Evolutionary conservation across 1,140 invertebrate genomes (phyloP).

Genomic region (Harlomillsia oculata): DNA sequence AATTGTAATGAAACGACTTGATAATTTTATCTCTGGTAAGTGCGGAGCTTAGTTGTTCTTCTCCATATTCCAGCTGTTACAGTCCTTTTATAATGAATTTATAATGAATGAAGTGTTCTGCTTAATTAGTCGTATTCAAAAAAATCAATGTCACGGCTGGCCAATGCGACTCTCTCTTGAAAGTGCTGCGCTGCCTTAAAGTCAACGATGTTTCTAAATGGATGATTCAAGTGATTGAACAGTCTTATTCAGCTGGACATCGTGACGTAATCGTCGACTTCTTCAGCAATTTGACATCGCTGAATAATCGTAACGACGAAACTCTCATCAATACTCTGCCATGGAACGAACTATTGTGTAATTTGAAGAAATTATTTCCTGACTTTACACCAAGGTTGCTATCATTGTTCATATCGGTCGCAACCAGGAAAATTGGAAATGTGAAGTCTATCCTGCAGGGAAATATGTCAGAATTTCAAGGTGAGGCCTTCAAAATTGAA

Average conservation of each 20-base stretch:
- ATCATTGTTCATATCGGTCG: conserved; percentile 4
- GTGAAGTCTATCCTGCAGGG: conserved; percentile 1
- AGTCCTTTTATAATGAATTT: neutral
- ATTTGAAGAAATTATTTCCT: neutral
- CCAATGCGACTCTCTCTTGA: neutral
- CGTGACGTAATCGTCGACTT: neutral
- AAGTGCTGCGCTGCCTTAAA: neutral
- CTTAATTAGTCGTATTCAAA: neutral
- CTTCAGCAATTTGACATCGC: neutral
- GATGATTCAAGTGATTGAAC: neutral
- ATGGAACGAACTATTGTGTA: neutral
- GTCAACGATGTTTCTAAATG: neutral
- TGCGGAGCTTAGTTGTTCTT: neutral
- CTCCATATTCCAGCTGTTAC: neutral
- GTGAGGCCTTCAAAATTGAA: neutral
- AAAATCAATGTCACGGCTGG: neutral
- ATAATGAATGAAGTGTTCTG: neutral
- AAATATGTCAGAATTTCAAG: neutral
- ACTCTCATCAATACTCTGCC: neutral
- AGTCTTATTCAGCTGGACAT: neutral
- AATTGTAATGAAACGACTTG: conserved; percentile 7
- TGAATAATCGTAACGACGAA: neutral
- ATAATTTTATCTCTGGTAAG: conserved; percentile 19
- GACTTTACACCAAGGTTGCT: neutral
- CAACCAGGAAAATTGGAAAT: conserved; percentile 4